phyloP scores from a whole-genome alignment of 2,888 invertebrate species.

The Eupithecia pulchellata region DNA sequence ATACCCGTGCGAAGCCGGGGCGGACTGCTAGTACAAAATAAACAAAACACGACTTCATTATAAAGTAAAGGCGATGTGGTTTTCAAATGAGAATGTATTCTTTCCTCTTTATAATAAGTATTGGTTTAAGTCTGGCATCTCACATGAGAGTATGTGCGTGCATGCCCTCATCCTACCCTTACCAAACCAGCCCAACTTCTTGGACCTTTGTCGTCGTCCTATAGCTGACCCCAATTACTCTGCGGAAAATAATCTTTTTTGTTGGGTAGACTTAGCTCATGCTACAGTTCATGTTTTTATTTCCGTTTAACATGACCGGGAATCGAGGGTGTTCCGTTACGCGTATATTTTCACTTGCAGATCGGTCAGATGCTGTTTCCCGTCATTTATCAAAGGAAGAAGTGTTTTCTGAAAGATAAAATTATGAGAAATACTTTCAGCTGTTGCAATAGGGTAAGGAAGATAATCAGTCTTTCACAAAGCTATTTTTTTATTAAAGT shows the following conservation, averaged over 20 bases:
- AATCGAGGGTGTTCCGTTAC: constrained; percentile 38
- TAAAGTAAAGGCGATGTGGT: no score
- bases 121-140: neutral
- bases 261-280: constrained; percentile 54
- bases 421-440: constrained; percentile 1
- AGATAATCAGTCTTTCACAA: no score
- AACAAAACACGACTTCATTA: no score
- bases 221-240: constrained; percentile 17
- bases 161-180: neutral
- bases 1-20: no score
- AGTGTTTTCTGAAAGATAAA: neutral
- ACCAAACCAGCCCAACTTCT: neutral
- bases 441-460: neutral
- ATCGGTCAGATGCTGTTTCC: constrained; percentile 23
- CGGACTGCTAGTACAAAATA: no score
- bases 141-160: neutral
- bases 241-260: constrained; percentile 45
- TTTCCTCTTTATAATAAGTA: no score
- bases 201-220: neutral
- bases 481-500: no score
- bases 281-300: constrained; percentile 53
- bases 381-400: constrained; percentile 18
- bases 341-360: constrained; percentile 24
- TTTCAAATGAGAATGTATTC: no score
- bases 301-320: constrained; percentile 48